Conservation (phyloP, 2,113 vertebrate species). For the Hippoglossus stenolepis region DNA sequence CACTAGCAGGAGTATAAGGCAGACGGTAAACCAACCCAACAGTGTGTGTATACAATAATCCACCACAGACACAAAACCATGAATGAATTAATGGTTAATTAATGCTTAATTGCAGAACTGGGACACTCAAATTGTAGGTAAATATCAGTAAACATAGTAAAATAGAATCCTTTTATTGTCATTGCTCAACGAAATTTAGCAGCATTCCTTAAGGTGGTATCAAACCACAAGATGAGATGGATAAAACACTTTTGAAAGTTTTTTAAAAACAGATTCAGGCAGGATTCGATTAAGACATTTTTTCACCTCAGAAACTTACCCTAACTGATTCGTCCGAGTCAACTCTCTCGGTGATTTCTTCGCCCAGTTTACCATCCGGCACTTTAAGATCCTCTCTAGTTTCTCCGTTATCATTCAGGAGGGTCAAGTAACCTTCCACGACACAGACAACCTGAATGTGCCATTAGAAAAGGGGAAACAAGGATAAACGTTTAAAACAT, state of each 20-base stretch:
- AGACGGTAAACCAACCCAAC: background rate
- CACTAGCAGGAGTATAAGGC: background rate
- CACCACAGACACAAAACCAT: no score
- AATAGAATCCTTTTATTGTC: background rate
- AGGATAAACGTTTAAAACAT: background rate
- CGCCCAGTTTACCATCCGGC: conserved; percentile 89
- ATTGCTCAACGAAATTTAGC: no score
- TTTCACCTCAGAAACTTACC: background rate
- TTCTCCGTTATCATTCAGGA: conserved; percentile 88
- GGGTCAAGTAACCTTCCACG: conserved; percentile 87
- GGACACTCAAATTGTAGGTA: background rate
- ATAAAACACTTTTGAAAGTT: background rate
- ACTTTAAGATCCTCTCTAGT: conserved; percentile 91
- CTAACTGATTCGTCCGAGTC: conserved; percentile 70
- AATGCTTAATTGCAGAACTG: background rate
- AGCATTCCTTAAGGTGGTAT: no score
- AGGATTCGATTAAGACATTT: background rate
- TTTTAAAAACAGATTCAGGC: background rate
- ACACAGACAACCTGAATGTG: conserved; percentile 85
- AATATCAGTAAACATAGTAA: background rate
- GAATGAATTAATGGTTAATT: no score
- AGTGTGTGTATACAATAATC: no score
- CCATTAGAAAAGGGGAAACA: background rate
- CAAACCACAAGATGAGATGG: background rate
- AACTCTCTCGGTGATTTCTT: conserved; percentile 88